Conservation (phyloP, 2,113 vertebrate species). For the Otus sunia region DNA sequence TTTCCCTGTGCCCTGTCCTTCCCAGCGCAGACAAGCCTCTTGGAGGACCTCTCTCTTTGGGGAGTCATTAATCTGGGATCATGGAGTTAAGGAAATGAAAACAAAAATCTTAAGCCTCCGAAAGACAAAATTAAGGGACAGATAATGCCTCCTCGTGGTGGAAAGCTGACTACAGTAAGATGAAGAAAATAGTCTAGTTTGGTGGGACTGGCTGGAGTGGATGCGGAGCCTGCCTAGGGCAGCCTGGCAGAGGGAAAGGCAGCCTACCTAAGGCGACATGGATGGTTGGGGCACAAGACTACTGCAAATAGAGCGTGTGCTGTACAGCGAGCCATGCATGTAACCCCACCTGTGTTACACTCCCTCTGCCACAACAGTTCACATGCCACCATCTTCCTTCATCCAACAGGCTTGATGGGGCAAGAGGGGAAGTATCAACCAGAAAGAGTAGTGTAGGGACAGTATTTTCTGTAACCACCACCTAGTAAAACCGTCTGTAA, state of each 20-base stretch:
- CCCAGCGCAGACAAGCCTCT: background rate
- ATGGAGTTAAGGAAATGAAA: background rate
- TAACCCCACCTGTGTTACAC: background rate
- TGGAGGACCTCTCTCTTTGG: background rate
- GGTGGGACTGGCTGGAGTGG: background rate
- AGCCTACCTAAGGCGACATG: background rate
- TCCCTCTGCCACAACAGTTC: background rate
- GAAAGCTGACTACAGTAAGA: background rate
- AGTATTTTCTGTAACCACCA: background rate
- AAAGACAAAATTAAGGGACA: background rate
- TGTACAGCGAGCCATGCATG: background rate
- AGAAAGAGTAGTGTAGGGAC: background rate
- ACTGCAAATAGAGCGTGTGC: background rate
- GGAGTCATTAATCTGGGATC: background rate
- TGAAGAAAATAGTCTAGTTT: background rate
- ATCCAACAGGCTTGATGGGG: background rate
- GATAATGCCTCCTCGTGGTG: background rate
- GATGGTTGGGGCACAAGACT: background rate
- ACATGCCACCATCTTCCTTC: background rate
- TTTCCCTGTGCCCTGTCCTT: background rate
- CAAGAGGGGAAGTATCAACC: background rate
- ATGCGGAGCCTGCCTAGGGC: background rate
- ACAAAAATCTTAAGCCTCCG: background rate
- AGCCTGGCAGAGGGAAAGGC: background rate
- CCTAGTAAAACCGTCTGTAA: background rate